These are phyloP conservation scores for Rhizoglyphus robini DNA, from an alignment of 1,140 invertebrate genomes.

Conservation along the genomic window DNA sequence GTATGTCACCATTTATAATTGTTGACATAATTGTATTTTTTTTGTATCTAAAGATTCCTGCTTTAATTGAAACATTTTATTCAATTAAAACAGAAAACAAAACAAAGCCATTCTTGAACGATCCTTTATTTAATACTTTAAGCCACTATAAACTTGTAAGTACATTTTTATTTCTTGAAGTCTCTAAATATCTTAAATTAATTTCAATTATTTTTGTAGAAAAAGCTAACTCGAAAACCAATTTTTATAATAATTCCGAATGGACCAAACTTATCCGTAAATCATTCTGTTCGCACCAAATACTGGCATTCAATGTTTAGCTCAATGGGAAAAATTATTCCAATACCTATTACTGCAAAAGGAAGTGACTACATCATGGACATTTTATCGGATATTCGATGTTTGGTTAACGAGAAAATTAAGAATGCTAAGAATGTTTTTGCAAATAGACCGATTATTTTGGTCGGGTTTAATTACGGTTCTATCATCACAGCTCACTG, in stretches of 20 bases:
- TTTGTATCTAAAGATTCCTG: conserved; percentile 40
- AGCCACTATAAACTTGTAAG: conserved; percentile 21
- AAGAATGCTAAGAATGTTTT: conserved; percentile 20
- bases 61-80: conserved; percentile 52
- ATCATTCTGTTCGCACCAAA: conserved; percentile 43
- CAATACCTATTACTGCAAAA: conserved; percentile 37
- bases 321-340: conserved; percentile 52
- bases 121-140: conserved; percentile 22
- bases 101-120: conserved; percentile 39
- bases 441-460: conserved; percentile 49
- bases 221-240: conserved; percentile 31
- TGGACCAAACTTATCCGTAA: conserved; percentile 35
- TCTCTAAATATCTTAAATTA: not conserved
- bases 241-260: conserved; percentile 53
- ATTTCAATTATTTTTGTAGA: not conserved
- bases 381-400: conserved; percentile 25
- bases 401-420: conserved; percentile 26
- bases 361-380: conserved; percentile 11
- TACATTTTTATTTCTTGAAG: not conserved
- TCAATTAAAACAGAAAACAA: conserved; percentile 18
- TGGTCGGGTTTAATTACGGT: conserved; percentile 60
- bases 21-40: not conserved
- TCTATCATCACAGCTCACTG: conserved; percentile 45
- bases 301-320: conserved; percentile 55
- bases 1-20: conserved; percentile 28